phyloP scores from a whole-genome alignment of 1,140 invertebrate genomes.

The Halyomorpha halys region DNA sequence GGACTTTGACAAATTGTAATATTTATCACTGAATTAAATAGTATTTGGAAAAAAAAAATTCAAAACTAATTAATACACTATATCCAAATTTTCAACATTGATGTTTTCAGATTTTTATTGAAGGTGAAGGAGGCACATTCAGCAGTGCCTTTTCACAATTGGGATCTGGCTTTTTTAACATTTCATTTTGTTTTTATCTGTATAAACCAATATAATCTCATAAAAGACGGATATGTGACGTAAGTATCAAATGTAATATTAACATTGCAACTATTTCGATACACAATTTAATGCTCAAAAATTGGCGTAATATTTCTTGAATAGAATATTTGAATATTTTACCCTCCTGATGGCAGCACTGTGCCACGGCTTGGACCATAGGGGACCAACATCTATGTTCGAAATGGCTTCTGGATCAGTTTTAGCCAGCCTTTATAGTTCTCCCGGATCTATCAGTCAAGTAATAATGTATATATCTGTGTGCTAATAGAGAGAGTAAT shows the following conservation, averaged over 20 bases:
- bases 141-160: not conserved
- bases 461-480: not conserved
- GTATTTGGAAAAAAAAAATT: too few species aligned
- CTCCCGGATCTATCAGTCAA: not conserved
- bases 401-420: not conserved
- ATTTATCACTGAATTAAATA: too few species aligned
- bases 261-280: too few species aligned
- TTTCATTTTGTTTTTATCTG: not conserved
- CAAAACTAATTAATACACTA: too few species aligned
- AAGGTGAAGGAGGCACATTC: not conserved
- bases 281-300: too few species aligned
- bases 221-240: not conserved
- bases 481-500: too few species aligned
- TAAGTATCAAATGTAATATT: not conserved
- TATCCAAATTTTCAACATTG: too few species aligned
- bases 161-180: not conserved
- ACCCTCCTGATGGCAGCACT: not conserved
- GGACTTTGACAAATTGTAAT: too few species aligned
- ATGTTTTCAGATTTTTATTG: conserved; percentile 1
- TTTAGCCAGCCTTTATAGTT: not conserved
- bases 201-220: not conserved
- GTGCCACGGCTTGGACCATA: not conserved
- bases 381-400: not conserved
- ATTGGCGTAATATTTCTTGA: too few species aligned
- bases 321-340: not conserved